Conservation (phyloP, 2,888 invertebrate genomes). For the Oligia latruncula region DNA sequence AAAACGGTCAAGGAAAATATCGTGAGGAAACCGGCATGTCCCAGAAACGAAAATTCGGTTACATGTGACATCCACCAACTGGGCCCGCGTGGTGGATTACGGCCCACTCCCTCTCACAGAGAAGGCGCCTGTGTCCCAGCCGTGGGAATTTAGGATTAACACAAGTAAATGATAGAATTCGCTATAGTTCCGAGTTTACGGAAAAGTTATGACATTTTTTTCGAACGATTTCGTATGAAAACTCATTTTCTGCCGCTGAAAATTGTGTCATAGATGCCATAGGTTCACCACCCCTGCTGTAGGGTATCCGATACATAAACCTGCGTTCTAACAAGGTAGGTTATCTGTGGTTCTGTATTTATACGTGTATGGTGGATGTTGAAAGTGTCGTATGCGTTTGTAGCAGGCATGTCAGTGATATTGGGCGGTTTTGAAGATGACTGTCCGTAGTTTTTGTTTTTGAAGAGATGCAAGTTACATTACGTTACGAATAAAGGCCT, state of each 20-base stretch:
- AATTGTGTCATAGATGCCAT: not conserved
- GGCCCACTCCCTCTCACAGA: not conserved
- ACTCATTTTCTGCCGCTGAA: not conserved
- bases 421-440: not conserved
- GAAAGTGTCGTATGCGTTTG: constrained; percentile 33
- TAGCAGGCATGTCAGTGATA: not conserved
- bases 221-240: no score
- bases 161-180: not conserved
- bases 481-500: no score
- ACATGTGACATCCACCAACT: not conserved
- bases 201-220: not conserved
- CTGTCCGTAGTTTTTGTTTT: not conserved
- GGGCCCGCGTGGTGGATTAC: not conserved
- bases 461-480: not conserved
- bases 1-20: not conserved
- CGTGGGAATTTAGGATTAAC: not conserved
- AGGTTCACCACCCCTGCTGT: constrained; percentile 1
- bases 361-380: constrained; percentile 15
- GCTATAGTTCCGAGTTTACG: not conserved
- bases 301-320: constrained; percentile 47
- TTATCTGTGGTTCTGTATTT: constrained; percentile 32
- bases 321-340: constrained; percentile 33
- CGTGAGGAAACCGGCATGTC: not conserved
- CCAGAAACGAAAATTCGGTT: not conserved
- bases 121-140: not conserved